Conservation (phyloP, 2,797 vertebrate species). For the Acipenser transmontanus region DNA sequence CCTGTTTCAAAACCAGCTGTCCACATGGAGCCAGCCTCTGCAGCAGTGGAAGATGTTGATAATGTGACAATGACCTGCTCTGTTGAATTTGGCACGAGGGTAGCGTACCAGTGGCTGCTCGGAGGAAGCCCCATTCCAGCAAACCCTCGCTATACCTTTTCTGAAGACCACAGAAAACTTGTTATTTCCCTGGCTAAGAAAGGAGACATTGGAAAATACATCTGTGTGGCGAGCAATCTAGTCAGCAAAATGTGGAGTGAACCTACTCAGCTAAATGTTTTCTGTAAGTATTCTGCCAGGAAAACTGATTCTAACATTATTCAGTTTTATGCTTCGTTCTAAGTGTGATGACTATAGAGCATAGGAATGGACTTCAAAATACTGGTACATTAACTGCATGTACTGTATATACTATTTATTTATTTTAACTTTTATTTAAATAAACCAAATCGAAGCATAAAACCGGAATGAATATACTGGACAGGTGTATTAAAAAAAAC, state of each 20-base stretch:
- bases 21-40: conserved; percentile 55
- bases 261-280: conserved; percentile 68
- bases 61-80: conserved; percentile 81
- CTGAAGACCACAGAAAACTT: conserved; percentile 59
- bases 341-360: no score
- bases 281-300: conserved; percentile 71
- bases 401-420: no score
- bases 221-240: conserved; percentile 72
- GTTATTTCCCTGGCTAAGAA: conserved; percentile 78
- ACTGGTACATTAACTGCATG: no score
- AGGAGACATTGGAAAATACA: conserved; percentile 79
- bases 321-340: no score
- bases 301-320: no score
- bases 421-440: no score
- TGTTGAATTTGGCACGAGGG: conserved; percentile 68
- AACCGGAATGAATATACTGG: no score
- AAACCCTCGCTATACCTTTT: conserved; percentile 60
- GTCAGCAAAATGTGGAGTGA: conserved; percentile 69
- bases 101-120: conserved; percentile 78
- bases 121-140: conserved; percentile 50
- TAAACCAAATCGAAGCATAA: no score
- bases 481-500: no score
- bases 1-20: conserved; percentile 71
- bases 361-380: no score
- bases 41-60: conserved; percentile 74